A percentile compares a stretch with the other conserved stretches of the same genome.
Conservation (phyloP, 2,888 invertebrate genomes). For the Caenorhabditis sulstoni region DNA sequence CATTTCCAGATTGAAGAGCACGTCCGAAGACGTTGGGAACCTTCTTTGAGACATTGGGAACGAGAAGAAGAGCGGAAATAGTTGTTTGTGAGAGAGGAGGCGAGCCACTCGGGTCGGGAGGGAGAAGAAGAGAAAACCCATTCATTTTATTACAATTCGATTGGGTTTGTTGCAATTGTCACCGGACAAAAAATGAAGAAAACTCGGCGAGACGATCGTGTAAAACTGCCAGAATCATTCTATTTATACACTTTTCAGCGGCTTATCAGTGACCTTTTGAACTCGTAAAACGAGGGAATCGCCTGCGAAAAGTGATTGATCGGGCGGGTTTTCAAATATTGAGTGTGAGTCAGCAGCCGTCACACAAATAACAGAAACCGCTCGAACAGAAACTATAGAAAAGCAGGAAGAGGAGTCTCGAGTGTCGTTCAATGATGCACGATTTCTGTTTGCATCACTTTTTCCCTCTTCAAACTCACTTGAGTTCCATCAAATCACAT, state of each 20-base stretch:
- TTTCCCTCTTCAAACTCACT: too few species aligned
- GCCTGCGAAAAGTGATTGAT: background rate
- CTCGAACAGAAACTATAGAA: too few species aligned
- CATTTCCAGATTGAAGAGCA: too few species aligned
- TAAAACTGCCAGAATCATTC: background rate
- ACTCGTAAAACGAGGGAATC: background rate
- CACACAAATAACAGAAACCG: too few species aligned
- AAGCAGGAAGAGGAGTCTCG: too few species aligned
- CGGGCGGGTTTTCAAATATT: background rate
- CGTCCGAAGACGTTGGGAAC: background rate
- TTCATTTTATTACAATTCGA: slow-evolving; percentile 45
- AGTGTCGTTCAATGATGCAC: too few species aligned
- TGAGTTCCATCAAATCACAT: too few species aligned
- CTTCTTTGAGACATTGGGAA: slow-evolving; percentile 41
- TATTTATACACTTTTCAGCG: background rate
- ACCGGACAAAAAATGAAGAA: slow-evolving; percentile 8
- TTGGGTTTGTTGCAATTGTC: slow-evolving; percentile 21
- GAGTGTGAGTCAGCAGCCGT: background rate
- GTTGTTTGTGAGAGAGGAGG: slow-evolving; percentile 40
- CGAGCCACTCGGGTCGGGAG: slow-evolving; percentile 8
- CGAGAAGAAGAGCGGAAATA: background rate
- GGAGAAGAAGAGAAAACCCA: slow-evolving; percentile 7
- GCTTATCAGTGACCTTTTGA: background rate
- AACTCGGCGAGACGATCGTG: background rate
- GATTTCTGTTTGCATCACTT: too few species aligned